Percentiles rank a stretch among this genome's conserved stretches.
Evolutionary conservation across 1,140 invertebrate species (phyloP).

Genomic region (Nomia melanderi): DNA sequence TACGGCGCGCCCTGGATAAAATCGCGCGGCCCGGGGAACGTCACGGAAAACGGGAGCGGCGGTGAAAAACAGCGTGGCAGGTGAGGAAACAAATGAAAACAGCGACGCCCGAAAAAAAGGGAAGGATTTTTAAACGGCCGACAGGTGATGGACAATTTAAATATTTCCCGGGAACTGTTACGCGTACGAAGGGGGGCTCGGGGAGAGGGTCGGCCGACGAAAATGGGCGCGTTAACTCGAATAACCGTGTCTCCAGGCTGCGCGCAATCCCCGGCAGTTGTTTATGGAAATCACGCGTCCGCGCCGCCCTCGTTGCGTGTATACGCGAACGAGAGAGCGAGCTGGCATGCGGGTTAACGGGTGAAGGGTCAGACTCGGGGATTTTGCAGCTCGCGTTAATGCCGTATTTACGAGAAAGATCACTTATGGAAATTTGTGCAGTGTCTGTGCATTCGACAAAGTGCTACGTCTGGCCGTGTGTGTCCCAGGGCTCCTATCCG

Average conservation of each 20-base stretch:
- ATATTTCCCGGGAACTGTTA: background rate
- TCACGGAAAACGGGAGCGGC: too few relatives aligned
- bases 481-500: background rate
- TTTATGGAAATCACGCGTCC: constrained; percentile 18
- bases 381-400: background rate
- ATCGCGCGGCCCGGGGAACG: too few relatives aligned
- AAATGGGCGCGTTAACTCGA: background rate
- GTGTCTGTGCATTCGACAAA: constrained; percentile 29
- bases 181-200: too few relatives aligned
- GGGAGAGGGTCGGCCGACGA: too few relatives aligned
- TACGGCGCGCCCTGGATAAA: too few relatives aligned
- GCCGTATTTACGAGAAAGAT: constrained; percentile 31
- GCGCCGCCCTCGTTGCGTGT: background rate
- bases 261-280: background rate
- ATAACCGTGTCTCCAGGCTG: background rate
- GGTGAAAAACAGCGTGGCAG: too few relatives aligned
- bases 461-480: background rate
- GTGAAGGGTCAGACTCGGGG: too few relatives aligned
- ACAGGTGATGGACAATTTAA: background rate
- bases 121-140: background rate
- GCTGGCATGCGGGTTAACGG: too few relatives aligned
- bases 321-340: too few relatives aligned
- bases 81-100: too few relatives aligned
- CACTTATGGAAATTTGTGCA: constrained; percentile 38
- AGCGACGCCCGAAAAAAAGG: too few relatives aligned